Percentiles rank a stretch among this genome's conserved stretches.
These are phyloP conservation scores for Drosophila helvetica DNA, from an alignment of 2,888 invertebrate genomes.

Conservation along the genomic window DNA sequence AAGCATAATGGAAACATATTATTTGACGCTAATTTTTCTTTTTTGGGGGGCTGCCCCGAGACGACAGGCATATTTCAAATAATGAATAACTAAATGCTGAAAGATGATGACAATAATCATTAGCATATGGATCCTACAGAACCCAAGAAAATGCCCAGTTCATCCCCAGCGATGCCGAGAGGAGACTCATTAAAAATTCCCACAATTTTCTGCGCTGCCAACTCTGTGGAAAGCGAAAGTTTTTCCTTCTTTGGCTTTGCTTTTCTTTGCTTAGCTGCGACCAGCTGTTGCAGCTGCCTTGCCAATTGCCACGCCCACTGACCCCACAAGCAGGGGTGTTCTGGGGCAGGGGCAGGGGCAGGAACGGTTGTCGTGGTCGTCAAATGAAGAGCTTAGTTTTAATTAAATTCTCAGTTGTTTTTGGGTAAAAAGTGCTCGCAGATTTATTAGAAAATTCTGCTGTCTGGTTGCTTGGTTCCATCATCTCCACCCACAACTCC, in stretches of 20 bases:
- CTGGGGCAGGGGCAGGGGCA: neutral
- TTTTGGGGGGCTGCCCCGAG: conserved; percentile 19
- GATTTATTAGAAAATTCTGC: conserved; percentile 58
- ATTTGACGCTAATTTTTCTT: conserved; percentile 54
- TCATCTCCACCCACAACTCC: neutral
- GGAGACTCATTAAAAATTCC: conserved; percentile 25
- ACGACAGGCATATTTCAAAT: conserved; percentile 55
- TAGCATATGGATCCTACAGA: conserved; percentile 57
- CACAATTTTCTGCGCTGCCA: conserved; percentile 10
- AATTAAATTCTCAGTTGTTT: conserved; percentile 65
- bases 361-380: neutral
- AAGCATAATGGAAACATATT: conserved; percentile 69
- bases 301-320: conserved; percentile 12
- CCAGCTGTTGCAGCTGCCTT: conserved; percentile 16
- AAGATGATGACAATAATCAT: conserved; percentile 72
- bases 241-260: conserved; percentile 12
- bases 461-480: conserved; percentile 1
- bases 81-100: conserved; percentile 61
- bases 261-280: neutral
- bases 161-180: neutral
- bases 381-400: conserved; percentile 70
- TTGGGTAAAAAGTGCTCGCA: conserved; percentile 48
- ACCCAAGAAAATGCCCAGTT: neutral
- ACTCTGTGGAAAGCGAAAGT: conserved; percentile 32
- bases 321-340: conserved; percentile 17